phyloP scores from a whole-genome alignment of 2,888 invertebrate genomes.

The Amiota communis region DNA sequence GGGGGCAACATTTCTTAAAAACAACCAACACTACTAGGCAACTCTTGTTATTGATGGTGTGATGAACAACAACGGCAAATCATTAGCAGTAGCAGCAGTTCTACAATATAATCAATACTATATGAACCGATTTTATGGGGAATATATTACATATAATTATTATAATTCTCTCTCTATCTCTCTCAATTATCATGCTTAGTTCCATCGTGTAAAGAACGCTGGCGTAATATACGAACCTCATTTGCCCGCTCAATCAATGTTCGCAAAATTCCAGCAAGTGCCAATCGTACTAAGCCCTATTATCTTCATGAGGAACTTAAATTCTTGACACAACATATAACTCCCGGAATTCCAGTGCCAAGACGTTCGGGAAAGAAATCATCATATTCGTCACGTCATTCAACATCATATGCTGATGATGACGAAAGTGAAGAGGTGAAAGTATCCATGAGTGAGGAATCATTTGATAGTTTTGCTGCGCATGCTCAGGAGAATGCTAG shows the following conservation, averaged over 20 bases:
- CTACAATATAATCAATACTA: too few species aligned
- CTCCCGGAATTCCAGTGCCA: constrained; percentile 55
- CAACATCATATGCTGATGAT: constrained; percentile 46
- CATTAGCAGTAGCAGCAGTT: not conserved
- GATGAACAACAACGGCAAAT: constrained; percentile 23
- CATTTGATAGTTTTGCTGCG: constrained; percentile 50
- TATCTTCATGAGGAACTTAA: constrained; percentile 59
- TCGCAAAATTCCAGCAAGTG: constrained; percentile 56
- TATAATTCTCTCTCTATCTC: not conserved
- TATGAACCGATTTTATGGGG: not conserved
- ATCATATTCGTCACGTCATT: constrained; percentile 16
- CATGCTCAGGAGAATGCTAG: constrained; percentile 33
- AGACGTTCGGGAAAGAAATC: constrained; percentile 38
- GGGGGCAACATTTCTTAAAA: constrained; percentile 2
- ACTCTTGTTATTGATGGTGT: not conserved
- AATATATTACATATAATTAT: not conserved
- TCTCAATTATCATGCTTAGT: constrained; percentile 47
- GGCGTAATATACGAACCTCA: constrained; percentile 70
- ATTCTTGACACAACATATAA: constrained; percentile 57
- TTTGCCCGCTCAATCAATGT: constrained; percentile 69
- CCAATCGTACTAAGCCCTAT: constrained; percentile 62
- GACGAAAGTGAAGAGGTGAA: constrained; percentile 51
- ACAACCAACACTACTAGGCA: not conserved
- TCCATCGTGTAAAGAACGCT: constrained; percentile 68
- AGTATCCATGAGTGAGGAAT: constrained; percentile 49